Conservation (phyloP, 2,797 vertebrate species). For the Kryptolebias ocellatus region DNA sequence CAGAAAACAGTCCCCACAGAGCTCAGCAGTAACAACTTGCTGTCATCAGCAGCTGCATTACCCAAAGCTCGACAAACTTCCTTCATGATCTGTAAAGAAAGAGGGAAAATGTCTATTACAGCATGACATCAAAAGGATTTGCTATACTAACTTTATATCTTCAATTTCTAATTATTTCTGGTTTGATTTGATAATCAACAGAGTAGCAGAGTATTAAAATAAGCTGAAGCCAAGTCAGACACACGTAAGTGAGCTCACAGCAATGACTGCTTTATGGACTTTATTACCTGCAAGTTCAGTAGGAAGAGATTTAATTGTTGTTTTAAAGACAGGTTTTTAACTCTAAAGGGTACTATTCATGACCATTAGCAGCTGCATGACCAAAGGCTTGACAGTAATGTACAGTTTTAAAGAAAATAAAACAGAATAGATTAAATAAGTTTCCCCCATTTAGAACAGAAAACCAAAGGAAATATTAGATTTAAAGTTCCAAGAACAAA, state of each 20-base stretch:
- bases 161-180: background rate
- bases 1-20: constrained; percentile 96
- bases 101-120: constrained; percentile 1
- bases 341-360: too few relatives aligned
- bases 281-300: too few relatives aligned
- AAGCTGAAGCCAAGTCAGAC: too few relatives aligned
- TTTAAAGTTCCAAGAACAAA: background rate
- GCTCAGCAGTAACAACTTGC: constrained; percentile 94
- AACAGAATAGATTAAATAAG: background rate
- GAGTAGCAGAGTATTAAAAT: too few relatives aligned
- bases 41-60: constrained; percentile 94
- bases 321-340: too few relatives aligned
- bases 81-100: constrained; percentile 92
- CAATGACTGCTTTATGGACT: too few relatives aligned
- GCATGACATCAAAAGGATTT: background rate
- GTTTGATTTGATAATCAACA: background rate
- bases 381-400: too few relatives aligned
- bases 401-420: too few relatives aligned
- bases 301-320: too few relatives aligned
- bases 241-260: too few relatives aligned
- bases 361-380: too few relatives aligned
- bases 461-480: background rate
- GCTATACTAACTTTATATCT: background rate
- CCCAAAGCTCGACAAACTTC: constrained; percentile 94
- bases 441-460: background rate